Evolutionary conservation across 2,888 invertebrate species (phyloP), one percentile per base, ranked within the genome.

Genomic region (Microplitis deprimator): DNA sequence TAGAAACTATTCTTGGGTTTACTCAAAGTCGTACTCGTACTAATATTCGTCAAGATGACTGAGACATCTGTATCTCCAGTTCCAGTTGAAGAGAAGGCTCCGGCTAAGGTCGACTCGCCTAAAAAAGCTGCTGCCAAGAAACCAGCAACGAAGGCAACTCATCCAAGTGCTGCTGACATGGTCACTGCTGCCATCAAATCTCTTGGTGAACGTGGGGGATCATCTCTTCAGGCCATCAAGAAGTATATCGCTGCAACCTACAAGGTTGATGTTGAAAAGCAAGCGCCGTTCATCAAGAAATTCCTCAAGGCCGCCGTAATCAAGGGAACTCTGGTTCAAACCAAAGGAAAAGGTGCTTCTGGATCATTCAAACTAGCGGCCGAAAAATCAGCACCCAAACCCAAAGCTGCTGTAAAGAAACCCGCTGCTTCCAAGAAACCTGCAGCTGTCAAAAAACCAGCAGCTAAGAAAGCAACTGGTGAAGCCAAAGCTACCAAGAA

Each of bases 191-290:
- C 94, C 2, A 91, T 92, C 68, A 89, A 89, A 79, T 87, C 88
- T 77, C 85, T 93, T 73, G 91, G 92, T 82, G 92, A 92, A 83
- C 91, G 92, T 61, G 91, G 91, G 76, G 94, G 94, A 39, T 93
- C 93, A 0, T 93, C 93, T 0, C 84, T 88, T 81, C 91, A 87
- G 85, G 92, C 92, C 1, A 93, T 94, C 86, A 94, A 93, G 86
- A 94, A 94, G 85, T 94, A 92, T 86, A 91, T 94, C 69, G 87
- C 91, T 6, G 89, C 91, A 29, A 92, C 91, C 77, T 93, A 93
- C 90, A 92, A 92, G 78, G 90, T 93, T 6, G 93, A 93, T 84
- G 90, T 91, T 0, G 92, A 92, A 77, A 93, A 92, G 83, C 85
- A 92, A 67, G 90, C 92, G 0, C 91, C 91, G 1, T 93, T 91